Evolutionary conservation across 2,113 vertebrate genomes (phyloP).

Genomic region (Tautogolabrus adspersus): DNA sequence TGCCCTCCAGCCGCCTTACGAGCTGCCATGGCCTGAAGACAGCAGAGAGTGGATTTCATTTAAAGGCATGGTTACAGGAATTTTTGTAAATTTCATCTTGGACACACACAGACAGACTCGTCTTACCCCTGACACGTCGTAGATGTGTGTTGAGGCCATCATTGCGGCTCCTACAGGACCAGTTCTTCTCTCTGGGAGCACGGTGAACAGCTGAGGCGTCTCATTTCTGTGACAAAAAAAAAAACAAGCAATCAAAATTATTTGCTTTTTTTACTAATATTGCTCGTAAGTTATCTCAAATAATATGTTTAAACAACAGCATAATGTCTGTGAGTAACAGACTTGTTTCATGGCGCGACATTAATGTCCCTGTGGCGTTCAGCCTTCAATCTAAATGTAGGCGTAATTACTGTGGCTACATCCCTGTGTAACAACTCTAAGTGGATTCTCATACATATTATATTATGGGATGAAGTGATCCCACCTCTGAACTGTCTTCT

Average conservation of each 20-base stretch:
- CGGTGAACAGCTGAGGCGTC: slow-evolving; percentile 92
- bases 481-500: no score
- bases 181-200: slow-evolving; percentile 90
- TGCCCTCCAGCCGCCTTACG: slow-evolving; percentile 84
- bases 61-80: background rate
- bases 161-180: slow-evolving; percentile 90
- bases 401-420: no score
- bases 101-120: rapidly evolving
- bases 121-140: slow-evolving; percentile 87
- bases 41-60: background rate
- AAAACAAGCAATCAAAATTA: background rate
- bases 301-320: background rate
- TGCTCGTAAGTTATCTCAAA: background rate
- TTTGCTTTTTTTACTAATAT: no score
- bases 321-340: background rate
- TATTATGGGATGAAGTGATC: no score
- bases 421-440: no score
- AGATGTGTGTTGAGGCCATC: slow-evolving; percentile 96
- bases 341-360: no score
- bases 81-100: background rate
- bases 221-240: slow-evolving; percentile 84
- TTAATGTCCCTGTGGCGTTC: no score
- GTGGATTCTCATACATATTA: no score
- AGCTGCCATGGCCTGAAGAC: slow-evolving; percentile 82
- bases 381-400: no score